Base-by-base conservation (phyloP, 2,888 invertebrate species). In the Tetramorium bicarinatum region DNA sequence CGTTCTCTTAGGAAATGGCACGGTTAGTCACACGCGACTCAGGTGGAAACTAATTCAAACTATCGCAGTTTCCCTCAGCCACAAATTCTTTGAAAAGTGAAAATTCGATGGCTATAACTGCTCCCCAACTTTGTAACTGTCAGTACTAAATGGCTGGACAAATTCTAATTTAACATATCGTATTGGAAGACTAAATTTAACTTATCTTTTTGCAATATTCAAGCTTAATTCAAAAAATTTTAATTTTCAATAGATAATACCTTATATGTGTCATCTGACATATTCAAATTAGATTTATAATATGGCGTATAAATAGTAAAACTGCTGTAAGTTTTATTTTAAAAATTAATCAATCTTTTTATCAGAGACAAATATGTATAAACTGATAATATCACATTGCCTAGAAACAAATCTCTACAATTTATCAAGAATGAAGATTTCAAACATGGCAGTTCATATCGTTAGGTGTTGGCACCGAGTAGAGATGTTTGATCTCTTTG, bases 91-190 rank as follows among this genome's bases (percentile, higher is more conserved):
- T 69, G 69, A 77, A 29, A 29, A 47, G 66, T 67, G 18, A 67
- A 67, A 47, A 69, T 64, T 41, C 29, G n/a, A 77, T 15, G 15
- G 29, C 15, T 54, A 52, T 21, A 77, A 25, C 47, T 61, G 64
- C 11, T 38, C 6, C 44, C 25, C 69, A 69, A 54, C 69, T 77
- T 77, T 54, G 52, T 54, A 54, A 56, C 25, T 54, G 54, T 69
- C 41, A 69, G n/a, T 69, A 67, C 38, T 76, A 67, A 69, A 69
- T 29, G 77, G n/a, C 52, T 25, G 25, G n/a, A 25, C 54, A 67
- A 77, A 54, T 69, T 54, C 41, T 29, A 67, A 66, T 52, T 8
- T 52, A 18, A 56, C 13, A 18, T 34, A 34, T 41, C 15, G 18
- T 41, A 44, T 64, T 44, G 21, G 15, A 59, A 25, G 25, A 8